A percentile compares a stretch with the other conserved stretches of the same genome.
Conservation (phyloP, 2,888 invertebrate species). For the Noctua janthe region DNA sequence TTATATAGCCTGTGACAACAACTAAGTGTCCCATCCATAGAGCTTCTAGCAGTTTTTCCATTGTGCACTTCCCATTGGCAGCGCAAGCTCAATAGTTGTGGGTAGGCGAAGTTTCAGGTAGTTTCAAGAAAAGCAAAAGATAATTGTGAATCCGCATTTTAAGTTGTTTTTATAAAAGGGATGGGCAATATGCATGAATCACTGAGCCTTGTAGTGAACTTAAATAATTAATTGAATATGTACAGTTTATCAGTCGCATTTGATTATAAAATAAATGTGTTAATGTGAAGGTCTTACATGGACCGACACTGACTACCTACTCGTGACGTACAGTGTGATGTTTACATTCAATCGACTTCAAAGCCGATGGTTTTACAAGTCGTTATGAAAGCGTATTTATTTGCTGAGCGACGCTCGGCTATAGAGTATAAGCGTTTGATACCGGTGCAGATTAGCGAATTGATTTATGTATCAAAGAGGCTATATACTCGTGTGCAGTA, state of each 20-base stretch:
- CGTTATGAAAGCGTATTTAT: constrained; percentile 36
- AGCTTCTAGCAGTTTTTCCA: background rate
- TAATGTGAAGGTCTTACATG: background rate
- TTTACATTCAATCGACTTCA: constrained; percentile 56
- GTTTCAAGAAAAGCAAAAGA: background rate
- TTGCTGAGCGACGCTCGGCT: constrained; percentile 14
- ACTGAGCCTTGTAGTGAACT: too few relatives aligned
- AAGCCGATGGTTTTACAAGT: constrained; percentile 46
- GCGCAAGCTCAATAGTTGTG: background rate
- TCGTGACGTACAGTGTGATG: constrained; percentile 19
- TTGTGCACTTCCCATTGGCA: background rate
- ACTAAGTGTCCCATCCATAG: background rate
- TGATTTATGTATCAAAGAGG: constrained; percentile 12
- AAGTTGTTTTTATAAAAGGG: background rate
- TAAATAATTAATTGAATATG: background rate
- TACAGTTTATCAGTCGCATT: constrained; percentile 16
- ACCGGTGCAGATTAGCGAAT: constrained; percentile 7
- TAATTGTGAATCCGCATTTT: background rate
- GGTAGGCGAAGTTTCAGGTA: background rate
- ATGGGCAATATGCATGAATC: background rate
- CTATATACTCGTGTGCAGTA: background rate
- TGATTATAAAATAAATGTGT: background rate
- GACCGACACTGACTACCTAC: background rate
- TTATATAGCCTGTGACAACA: background rate
- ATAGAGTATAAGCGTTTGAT: background rate